These are phyloP conservation scores for Microplitis manilae DNA, from an alignment of 2,888 invertebrate species.

Conservation along the genomic window DNA sequence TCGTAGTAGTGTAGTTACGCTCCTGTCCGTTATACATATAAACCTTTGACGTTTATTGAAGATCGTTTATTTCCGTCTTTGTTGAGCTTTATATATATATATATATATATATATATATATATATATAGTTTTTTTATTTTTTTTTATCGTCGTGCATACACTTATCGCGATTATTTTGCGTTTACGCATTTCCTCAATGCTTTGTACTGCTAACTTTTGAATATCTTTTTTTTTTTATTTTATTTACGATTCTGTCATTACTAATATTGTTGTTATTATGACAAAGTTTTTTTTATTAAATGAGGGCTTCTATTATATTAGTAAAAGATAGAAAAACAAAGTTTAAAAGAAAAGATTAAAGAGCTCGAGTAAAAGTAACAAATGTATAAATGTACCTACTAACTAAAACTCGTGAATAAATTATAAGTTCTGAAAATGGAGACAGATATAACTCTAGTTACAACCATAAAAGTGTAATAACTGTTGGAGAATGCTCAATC, in stretches of 20 bases:
- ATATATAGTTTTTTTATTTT: constrained; percentile 3
- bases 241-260: background rate
- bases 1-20: constrained; percentile 56
- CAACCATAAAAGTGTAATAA: constrained; percentile 27
- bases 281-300: background rate
- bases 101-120: background rate
- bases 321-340: background rate
- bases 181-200: background rate
- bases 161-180: constrained; percentile 8
- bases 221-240: background rate
- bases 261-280: background rate
- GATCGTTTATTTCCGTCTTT: constrained; percentile 58
- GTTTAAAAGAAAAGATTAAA: constrained; percentile 11
- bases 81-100: constrained; percentile 19
- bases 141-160: constrained; percentile 45
- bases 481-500: constrained; percentile 6
- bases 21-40: constrained; percentile 59
- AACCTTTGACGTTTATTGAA: constrained; percentile 70
- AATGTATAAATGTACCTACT: background rate
- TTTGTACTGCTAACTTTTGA: background rate
- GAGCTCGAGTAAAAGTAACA: background rate
- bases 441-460: constrained; percentile 39
- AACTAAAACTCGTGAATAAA: constrained; percentile 33
- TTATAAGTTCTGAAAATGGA: constrained; percentile 27
- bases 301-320: background rate